Evolutionary conservation across 2,113 vertebrate species (phyloP).

Genomic region (Centrocercus urophasianus): DNA sequence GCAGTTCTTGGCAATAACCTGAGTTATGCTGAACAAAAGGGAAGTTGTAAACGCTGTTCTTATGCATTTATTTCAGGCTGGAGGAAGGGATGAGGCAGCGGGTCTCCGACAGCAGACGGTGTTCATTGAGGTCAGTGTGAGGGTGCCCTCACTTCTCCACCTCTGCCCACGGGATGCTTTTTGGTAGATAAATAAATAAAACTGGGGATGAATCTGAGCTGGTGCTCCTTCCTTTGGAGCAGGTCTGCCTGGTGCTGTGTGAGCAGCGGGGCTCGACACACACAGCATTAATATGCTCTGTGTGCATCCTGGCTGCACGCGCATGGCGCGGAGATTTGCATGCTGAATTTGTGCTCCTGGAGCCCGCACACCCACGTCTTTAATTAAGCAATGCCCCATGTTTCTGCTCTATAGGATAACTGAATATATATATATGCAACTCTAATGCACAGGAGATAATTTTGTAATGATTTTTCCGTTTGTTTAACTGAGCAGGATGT

Average conservation of each 20-base stretch:
- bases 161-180: neutral
- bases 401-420: slow-evolving; percentile 26
- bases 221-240: neutral
- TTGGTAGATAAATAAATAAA: neutral
- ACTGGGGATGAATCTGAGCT: neutral
- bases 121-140: accelerated
- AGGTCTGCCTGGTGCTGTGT: neutral
- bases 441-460: slow-evolving; percentile 42
- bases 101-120: neutral
- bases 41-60: neutral
- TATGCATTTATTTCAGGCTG: neutral
- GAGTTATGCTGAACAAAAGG: neutral
- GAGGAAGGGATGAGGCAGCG: neutral
- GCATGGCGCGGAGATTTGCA: slow-evolving; percentile 21
- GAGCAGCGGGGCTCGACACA: neutral
- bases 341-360: slow-evolving; percentile 16
- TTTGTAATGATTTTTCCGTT: slow-evolving; percentile 27
- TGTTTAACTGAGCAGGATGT: slow-evolving; percentile 46
- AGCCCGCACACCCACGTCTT: slow-evolving; percentile 35
- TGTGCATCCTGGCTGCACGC: neutral
- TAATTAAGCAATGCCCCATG: slow-evolving; percentile 14
- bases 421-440: neutral
- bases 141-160: neutral
- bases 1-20: slow-evolving; percentile 57
- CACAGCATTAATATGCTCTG: slow-evolving; percentile 38